Conservation (phyloP, 2,888 invertebrate genomes). For the Meiosimyza decipiens region DNA sequence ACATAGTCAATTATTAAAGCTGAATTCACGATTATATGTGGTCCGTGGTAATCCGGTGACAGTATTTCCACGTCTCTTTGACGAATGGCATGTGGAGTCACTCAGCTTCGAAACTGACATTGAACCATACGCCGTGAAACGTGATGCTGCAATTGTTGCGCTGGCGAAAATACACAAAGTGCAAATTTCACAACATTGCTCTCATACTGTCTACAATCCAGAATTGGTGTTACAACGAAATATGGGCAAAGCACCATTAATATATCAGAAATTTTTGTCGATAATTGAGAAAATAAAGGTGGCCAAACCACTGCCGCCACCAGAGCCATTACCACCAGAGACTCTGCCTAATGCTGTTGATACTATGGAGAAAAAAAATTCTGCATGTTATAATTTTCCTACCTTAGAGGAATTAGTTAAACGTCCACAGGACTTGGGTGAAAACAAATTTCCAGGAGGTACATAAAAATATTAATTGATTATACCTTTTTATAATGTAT, state of each 20-base stretch:
- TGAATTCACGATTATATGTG: constrained; percentile 72
- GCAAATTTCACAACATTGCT: constrained; percentile 70
- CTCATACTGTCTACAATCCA: constrained; percentile 75
- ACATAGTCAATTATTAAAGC: constrained; percentile 68
- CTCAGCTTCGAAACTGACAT: constrained; percentile 74
- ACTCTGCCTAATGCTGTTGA: constrained; percentile 65
- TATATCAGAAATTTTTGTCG: constrained; percentile 74
- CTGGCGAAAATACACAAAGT: constrained; percentile 69
- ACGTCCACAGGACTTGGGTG: constrained; percentile 67
- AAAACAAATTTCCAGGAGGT: constrained; percentile 70
- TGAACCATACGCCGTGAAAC: constrained; percentile 71
- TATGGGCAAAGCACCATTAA: constrained; percentile 72
- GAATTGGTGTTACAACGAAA: constrained; percentile 72
- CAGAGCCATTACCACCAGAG: constrained; percentile 64
- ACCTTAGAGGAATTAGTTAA: constrained; percentile 70
- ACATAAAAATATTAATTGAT: background rate
- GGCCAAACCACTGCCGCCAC: constrained; percentile 63
- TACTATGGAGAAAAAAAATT: constrained; percentile 55
- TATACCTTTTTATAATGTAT: constrained; percentile 44
- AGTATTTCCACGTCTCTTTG: constrained; percentile 70
- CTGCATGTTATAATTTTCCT: constrained; percentile 70
- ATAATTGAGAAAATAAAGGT: constrained; percentile 65
- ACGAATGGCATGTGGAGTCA: constrained; percentile 72
- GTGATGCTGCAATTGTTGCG: constrained; percentile 70
- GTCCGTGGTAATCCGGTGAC: constrained; percentile 70